These are phyloP conservation scores for Piscicola geometra DNA, from an alignment of 2,888 invertebrate species.

Conservation along the genomic window DNA sequence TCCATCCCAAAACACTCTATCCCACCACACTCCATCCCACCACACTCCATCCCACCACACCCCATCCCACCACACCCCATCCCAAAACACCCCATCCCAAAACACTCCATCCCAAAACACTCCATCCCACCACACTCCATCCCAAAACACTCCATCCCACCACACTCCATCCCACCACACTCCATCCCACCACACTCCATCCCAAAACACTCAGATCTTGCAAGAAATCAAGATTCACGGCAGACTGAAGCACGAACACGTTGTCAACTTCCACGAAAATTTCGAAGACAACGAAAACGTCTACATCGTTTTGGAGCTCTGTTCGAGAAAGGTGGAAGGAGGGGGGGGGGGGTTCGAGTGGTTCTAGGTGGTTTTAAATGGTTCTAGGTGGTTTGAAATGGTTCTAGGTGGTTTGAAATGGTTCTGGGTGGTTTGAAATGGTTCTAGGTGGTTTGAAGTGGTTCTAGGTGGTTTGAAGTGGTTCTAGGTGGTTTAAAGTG, in stretches of 20 bases:
- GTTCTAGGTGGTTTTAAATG: background rate
- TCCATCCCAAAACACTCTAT: too few relatives aligned
- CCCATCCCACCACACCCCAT: too few relatives aligned
- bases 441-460: too few relatives aligned
- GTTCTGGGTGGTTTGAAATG: too few relatives aligned
- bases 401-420: too few relatives aligned
- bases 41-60: too few relatives aligned
- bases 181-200: background rate
- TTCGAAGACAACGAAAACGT: conserved; percentile 63
- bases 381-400: too few relatives aligned
- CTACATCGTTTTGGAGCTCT: conserved; percentile 63
- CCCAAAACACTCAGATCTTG: too few relatives aligned
- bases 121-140: background rate
- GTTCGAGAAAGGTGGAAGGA: conserved; percentile 52
- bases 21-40: too few relatives aligned
- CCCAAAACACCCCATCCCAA: background rate
- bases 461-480: too few relatives aligned
- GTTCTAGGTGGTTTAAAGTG: too few relatives aligned
- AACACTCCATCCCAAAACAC: conserved; percentile 8
- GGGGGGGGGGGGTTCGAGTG: background rate
- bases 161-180: too few relatives aligned
- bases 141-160: conserved; percentile 1
- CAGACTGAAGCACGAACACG: conserved; percentile 60
- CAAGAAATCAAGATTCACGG: conserved; percentile 63
- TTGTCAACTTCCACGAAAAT: conserved; percentile 62